Conservation (phyloP, 2,888 invertebrate species). For the Andrena bucephala region DNA sequence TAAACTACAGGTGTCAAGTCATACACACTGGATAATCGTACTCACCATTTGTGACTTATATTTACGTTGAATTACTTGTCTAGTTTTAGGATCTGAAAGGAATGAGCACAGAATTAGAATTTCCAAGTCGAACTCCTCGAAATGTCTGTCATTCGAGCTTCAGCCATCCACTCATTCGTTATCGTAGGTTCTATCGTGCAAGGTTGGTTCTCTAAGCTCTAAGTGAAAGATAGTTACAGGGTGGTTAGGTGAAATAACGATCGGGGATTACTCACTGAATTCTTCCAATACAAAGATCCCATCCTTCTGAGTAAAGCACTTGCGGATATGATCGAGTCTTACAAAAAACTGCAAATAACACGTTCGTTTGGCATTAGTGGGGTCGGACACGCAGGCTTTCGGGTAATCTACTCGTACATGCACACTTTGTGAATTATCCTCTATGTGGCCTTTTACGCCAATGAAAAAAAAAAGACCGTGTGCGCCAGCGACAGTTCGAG, state of each 20-base stretch:
- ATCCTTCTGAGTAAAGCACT: conserved; percentile 99
- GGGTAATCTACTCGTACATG: conserved; percentile 66
- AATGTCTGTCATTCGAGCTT: too few relatives aligned
- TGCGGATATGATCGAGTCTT: conserved; percentile 99
- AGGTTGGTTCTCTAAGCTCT: too few relatives aligned
- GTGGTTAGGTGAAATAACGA: not conserved
- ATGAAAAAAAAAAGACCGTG: conserved; percentile 46
- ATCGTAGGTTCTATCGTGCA: too few relatives aligned
- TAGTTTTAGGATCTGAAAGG: conserved; percentile 97
- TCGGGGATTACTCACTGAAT: conserved; percentile 94
- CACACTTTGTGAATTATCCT: conserved; percentile 56
- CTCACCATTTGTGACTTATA: conserved; percentile 99
- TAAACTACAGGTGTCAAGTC: not conserved
- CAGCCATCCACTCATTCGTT: too few relatives aligned
- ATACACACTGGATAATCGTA: conserved; percentile 67
- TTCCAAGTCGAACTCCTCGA: not conserved
- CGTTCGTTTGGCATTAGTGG: conserved; percentile 62
- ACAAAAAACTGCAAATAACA: conserved; percentile 98
- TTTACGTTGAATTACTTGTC: conserved; percentile 97
- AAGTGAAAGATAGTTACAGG: not conserved
- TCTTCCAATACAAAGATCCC: conserved; percentile 99
- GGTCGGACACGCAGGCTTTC: not conserved
- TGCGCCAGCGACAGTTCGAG: conserved; percentile 56
- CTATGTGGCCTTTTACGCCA: conserved; percentile 50
- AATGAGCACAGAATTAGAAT: conserved; percentile 49